Evolutionary conservation across 2,888 invertebrate genomes (phyloP).

Genomic region (Gastrophysa polygoni): DNA sequence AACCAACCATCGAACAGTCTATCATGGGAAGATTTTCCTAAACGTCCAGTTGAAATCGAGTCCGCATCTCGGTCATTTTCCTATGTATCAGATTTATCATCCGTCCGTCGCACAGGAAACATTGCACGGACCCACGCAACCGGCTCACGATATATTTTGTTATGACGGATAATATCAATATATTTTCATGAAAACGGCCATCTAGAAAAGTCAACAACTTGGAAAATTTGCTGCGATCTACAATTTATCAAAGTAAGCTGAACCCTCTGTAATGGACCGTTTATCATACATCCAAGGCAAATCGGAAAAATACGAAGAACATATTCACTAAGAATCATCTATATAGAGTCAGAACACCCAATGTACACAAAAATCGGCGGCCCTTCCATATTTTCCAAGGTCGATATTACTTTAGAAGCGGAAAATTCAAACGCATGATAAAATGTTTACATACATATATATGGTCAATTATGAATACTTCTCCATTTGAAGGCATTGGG

Average conservation of each 20-base stretch:
- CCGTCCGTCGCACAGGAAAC: constrained; percentile 38
- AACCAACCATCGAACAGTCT: too few species aligned
- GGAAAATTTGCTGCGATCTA: constrained; percentile 42
- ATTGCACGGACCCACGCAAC: constrained; percentile 34
- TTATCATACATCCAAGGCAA: not conserved
- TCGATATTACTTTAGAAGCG: too few species aligned
- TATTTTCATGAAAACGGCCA: constrained; percentile 39
- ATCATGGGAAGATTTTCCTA: too few species aligned
- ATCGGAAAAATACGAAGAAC: not conserved
- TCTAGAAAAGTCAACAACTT: constrained; percentile 42
- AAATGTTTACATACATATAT: too few species aligned
- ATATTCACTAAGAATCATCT: too few species aligned
- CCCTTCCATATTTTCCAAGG: too few species aligned
- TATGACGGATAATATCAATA: constrained; percentile 44
- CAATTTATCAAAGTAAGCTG: constrained; percentile 28
- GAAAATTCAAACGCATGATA: too few species aligned
- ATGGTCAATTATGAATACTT: too few species aligned
- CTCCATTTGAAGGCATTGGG: too few species aligned
- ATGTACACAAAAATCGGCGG: too few species aligned
- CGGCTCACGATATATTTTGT: constrained; percentile 47
- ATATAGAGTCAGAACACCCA: too few species aligned
- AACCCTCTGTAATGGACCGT: not conserved
- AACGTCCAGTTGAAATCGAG: too few species aligned
- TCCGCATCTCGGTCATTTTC: not conserved
- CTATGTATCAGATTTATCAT: constrained; percentile 23